Evolutionary conservation across 2,888 invertebrate genomes (phyloP).

Genomic region (Minunthozetes semirufus): DNA sequence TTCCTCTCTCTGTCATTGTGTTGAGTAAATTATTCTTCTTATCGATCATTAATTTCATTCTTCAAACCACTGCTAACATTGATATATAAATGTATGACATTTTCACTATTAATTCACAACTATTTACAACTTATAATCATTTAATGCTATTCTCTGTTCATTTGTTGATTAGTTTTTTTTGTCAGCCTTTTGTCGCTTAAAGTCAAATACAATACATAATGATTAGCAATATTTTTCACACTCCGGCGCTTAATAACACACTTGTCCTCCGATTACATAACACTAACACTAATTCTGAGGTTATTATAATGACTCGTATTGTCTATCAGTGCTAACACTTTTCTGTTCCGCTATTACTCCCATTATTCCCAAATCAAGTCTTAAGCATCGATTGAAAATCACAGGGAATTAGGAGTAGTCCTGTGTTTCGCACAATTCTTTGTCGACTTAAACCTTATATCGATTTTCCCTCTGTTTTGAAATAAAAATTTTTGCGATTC

Average conservation of each 20-base stretch:
- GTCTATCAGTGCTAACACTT: too few species aligned
- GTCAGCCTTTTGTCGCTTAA: background rate
- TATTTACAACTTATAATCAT: background rate
- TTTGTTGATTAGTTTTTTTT: background rate
- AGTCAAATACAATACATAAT: background rate
- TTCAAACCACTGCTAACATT: background rate
- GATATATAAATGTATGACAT: background rate
- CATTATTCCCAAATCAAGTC: too few species aligned
- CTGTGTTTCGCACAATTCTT: too few species aligned
- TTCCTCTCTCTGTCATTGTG: too few species aligned
- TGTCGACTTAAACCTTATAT: too few species aligned
- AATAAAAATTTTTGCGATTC: too few species aligned
- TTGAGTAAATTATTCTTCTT: background rate
- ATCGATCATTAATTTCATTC: constrained; percentile 5
- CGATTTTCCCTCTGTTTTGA: too few species aligned
- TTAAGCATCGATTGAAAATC: too few species aligned
- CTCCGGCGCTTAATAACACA: background rate
- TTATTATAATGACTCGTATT: too few species aligned
- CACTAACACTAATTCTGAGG: background rate
- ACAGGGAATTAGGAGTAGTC: too few species aligned
- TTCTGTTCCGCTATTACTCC: too few species aligned
- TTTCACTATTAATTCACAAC: background rate
- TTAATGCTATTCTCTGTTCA: background rate
- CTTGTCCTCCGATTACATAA: background rate
- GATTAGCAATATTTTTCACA: background rate